Evolutionary conservation across 2,113 vertebrate species (phyloP).

Genomic region (Tragelaphus imberbis): DNA sequence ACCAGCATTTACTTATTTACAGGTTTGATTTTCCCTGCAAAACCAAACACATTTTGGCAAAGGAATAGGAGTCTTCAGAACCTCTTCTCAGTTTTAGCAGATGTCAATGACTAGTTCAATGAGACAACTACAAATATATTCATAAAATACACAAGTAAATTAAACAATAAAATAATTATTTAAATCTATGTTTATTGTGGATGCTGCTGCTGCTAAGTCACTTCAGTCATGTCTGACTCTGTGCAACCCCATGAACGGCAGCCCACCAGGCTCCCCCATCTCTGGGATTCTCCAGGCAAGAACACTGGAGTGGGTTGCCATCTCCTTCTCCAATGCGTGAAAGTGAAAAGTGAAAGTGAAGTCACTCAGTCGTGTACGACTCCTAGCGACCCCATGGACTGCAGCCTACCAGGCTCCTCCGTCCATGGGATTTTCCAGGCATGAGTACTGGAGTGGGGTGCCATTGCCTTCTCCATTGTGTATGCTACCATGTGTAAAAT

Average conservation of each 20-base stretch:
- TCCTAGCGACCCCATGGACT: too few relatives aligned
- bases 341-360: too few relatives aligned
- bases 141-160: not conserved
- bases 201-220: too few relatives aligned
- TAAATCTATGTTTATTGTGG: not conserved
- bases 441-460: too few relatives aligned
- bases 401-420: too few relatives aligned
- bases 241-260: rapidly evolving
- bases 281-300: too few relatives aligned
- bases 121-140: not conserved
- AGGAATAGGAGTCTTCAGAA: not conserved
- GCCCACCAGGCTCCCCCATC: rapidly evolving
- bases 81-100: not conserved
- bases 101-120: not conserved
- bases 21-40: not conserved
- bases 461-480: not conserved
- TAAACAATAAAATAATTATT: not conserved
- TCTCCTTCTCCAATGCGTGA: too few relatives aligned
- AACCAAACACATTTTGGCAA: not conserved
- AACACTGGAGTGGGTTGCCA: too few relatives aligned
- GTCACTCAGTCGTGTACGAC: rapidly evolving
- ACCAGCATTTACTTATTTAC: not conserved
- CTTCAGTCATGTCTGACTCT: too few relatives aligned
- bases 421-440: too few relatives aligned
- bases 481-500: not conserved